Evolutionary conservation across 1,140 invertebrate genomes (phyloP).

Genomic region (Musca domestica): DNA sequence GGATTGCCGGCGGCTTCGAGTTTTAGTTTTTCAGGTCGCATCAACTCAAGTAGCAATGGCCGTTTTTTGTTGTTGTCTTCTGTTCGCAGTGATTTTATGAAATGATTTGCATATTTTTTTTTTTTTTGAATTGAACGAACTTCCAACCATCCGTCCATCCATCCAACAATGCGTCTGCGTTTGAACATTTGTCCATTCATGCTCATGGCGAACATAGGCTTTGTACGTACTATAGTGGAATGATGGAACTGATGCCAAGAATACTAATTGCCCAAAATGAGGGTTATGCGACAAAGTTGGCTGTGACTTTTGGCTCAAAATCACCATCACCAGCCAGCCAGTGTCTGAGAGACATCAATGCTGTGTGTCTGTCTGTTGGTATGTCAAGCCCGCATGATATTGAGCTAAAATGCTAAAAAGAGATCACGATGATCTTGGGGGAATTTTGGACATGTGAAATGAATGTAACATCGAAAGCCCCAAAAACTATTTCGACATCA

Average conservation of each 20-base stretch:
- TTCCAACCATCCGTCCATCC: background rate
- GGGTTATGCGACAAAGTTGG: slow-evolving; percentile 1
- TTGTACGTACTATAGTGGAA: background rate
- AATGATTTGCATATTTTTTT: slow-evolving; percentile 19
- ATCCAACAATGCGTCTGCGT: background rate
- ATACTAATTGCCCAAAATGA: slow-evolving; percentile 17
- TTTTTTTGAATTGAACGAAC: background rate
- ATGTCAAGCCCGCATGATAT: background rate
- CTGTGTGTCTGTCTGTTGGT: background rate
- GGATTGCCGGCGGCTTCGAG: no score
- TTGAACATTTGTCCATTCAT: background rate
- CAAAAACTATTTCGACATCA: no score
- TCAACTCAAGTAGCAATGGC: slow-evolving; percentile 8
- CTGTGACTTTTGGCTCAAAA: no score
- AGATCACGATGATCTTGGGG: slow-evolving; percentile 19
- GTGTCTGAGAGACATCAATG: background rate
- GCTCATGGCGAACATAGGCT: background rate
- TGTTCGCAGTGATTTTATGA: slow-evolving; percentile 1
- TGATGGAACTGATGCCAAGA: slow-evolving; percentile 2
- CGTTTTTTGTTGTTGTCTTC: background rate
- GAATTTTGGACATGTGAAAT: background rate
- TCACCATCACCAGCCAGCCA: background rate
- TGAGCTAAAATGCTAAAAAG: slow-evolving; percentile 22
- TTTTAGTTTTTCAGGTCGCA: slow-evolving; percentile 9
- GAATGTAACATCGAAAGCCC: no score